A percentile compares a stretch with the other conserved stretches of the same genome.
These are phyloP conservation scores for Saguinus midas DNA, from an alignment of 2,113 vertebrate species.

Conservation along the genomic window DNA sequence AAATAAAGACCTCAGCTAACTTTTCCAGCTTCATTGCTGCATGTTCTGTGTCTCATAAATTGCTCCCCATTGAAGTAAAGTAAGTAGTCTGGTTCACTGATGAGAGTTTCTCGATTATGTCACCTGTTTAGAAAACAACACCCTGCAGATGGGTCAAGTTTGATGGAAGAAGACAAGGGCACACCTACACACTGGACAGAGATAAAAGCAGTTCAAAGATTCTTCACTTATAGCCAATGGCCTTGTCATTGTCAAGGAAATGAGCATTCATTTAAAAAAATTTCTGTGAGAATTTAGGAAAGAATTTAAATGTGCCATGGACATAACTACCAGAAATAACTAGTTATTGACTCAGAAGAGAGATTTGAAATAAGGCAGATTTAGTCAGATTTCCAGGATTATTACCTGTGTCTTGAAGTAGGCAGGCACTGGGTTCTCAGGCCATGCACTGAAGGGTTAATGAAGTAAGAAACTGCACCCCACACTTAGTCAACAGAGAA, in stretches of 20 bases:
- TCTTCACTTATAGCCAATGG: neutral
- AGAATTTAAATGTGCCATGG: neutral
- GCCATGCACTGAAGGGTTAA: neutral
- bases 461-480: neutral
- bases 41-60: neutral
- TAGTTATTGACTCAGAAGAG: neutral
- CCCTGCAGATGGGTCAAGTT: neutral
- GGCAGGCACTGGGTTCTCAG: neutral
- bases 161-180: neutral
- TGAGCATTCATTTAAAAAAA: neutral
- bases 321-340: neutral
- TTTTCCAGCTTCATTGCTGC: neutral
- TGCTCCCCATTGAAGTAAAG: neutral
- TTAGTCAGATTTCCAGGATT: neutral
- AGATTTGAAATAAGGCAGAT: neutral
- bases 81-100: neutral
- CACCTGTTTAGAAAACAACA: neutral
- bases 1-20: neutral
- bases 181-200: neutral
- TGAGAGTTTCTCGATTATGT: neutral
- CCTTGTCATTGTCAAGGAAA: neutral
- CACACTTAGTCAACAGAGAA: neutral
- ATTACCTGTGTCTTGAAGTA: neutral
- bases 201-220: neutral
- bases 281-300: neutral